phyloP scores from a whole-genome alignment of 2,797 vertebrate genomes.

The Glossophaga mutica region DNA sequence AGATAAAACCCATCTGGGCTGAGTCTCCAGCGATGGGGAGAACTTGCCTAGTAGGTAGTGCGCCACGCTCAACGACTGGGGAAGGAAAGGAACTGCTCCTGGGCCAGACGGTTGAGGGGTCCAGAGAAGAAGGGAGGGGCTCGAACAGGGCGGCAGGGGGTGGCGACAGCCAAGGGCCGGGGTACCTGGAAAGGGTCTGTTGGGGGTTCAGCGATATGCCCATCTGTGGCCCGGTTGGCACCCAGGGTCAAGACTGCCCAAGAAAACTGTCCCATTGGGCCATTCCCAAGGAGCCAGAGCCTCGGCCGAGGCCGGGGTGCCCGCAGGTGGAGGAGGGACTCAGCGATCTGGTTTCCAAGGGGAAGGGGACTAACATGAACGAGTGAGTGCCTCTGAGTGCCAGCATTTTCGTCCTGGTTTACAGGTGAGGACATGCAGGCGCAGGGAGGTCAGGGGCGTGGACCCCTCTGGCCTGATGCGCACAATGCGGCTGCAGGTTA shows the following conservation, averaged over 20 bases:
- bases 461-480: rapidly evolving
- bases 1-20: background rate
- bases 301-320: background rate
- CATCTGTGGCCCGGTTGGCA: background rate
- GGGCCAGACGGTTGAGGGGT: background rate
- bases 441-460: background rate
- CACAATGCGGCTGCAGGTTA: background rate
- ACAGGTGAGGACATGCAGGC: background rate
- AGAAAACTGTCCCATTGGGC: background rate
- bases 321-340: background rate
- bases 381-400: background rate
- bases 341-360: background rate
- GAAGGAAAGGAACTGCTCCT: background rate
- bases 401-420: background rate
- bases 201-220: background rate
- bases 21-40: background rate
- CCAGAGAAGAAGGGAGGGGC: background rate
- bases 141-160: background rate
- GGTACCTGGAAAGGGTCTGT: background rate
- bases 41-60: background rate
- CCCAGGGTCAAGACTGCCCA: background rate
- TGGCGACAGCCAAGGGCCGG: background rate
- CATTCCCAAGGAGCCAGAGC: background rate
- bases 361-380: background rate
- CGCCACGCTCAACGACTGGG: background rate